A percentile compares a stretch with the other conserved stretches of the same genome.
Conservation (phyloP, 2,797 vertebrate genomes). For the Monodelphis domestica region DNA sequence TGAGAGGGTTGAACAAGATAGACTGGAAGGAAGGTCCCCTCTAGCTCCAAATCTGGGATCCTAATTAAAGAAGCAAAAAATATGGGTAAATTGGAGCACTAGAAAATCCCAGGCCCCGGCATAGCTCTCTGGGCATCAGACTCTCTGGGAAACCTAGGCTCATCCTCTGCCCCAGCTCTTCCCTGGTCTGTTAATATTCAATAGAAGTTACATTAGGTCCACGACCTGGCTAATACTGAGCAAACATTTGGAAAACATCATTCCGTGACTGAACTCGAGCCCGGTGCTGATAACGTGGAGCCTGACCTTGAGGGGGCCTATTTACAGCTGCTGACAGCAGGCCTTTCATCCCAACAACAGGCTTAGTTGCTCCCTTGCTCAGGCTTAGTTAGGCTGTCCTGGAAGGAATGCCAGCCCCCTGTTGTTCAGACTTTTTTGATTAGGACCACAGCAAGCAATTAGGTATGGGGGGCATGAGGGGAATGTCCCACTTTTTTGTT, state of each 20-base stretch:
- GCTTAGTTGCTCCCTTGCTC: constrained; percentile 82
- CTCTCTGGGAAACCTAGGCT: constrained; percentile 60
- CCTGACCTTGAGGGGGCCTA: constrained; percentile 88
- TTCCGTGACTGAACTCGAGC: constrained; percentile 90
- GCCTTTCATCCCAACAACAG: constrained; percentile 81
- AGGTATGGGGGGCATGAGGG: not conserved
- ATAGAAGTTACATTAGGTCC: constrained; percentile 91
- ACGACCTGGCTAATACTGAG: constrained; percentile 95
- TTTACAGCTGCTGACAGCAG: constrained; percentile 86
- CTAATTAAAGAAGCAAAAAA: not conserved
- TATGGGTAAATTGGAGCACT: not conserved
- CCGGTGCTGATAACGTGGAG: constrained; percentile 89
- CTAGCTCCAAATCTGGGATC: not conserved
- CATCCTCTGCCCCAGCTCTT: constrained; percentile 85
- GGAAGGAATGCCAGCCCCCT: constrained; percentile 70
- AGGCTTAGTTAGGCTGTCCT: constrained; percentile 75
- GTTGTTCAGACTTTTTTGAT: constrained; percentile 62
- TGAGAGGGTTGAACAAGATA: not conserved
- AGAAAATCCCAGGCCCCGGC: not conserved
- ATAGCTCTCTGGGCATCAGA: not conserved
- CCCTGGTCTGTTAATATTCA: constrained; percentile 97
- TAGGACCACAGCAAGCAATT: constrained; percentile 4
- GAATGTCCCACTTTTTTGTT: not conserved
- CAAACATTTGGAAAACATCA: constrained; percentile 97
- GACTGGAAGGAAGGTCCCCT: not conserved